phyloP scores from a whole-genome alignment of 2,113 vertebrate genomes.

The Onychostruthus taczanowskii region DNA sequence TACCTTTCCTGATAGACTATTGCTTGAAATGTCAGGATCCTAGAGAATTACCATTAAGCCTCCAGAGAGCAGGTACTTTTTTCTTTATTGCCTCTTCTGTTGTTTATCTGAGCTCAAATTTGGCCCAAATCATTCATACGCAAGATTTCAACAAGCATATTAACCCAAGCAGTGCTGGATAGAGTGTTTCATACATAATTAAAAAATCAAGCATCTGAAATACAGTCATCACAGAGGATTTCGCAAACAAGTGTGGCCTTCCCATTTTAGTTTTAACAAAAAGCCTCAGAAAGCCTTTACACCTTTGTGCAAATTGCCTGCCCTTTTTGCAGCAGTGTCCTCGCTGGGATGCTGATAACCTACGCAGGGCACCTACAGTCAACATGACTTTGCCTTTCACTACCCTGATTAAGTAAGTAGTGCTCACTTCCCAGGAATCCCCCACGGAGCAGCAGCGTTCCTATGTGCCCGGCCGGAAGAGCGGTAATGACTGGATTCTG shows the following conservation, averaged over 20 bases:
- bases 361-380: slow-evolving; percentile 30
- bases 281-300: slow-evolving; percentile 5
- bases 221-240: not conserved
- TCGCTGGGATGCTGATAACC: slow-evolving; percentile 42
- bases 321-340: not conserved
- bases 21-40: slow-evolving; percentile 5
- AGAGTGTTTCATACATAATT: not conserved
- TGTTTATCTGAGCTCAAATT: not conserved
- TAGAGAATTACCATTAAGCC: not conserved
- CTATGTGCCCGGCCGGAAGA: not conserved
- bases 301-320: slow-evolving; percentile 29
- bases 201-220: not conserved
- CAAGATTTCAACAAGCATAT: not conserved
- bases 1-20: not conserved
- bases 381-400: slow-evolving; percentile 53
- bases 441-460: slow-evolving; percentile 28
- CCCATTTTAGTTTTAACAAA: slow-evolving; percentile 2
- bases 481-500: slow-evolving; percentile 68
- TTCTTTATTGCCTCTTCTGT: not conserved
- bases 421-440: slow-evolving; percentile 48
- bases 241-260: not conserved
- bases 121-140: not conserved
- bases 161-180: not conserved
- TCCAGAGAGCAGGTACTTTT: not conserved
- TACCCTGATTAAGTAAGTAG: slow-evolving; percentile 55